A percentile compares a stretch with the other conserved stretches of the same genome.
phyloP scores from a whole-genome alignment of 1,140 invertebrate species.

The Pogonognathellus flavescens region DNA sequence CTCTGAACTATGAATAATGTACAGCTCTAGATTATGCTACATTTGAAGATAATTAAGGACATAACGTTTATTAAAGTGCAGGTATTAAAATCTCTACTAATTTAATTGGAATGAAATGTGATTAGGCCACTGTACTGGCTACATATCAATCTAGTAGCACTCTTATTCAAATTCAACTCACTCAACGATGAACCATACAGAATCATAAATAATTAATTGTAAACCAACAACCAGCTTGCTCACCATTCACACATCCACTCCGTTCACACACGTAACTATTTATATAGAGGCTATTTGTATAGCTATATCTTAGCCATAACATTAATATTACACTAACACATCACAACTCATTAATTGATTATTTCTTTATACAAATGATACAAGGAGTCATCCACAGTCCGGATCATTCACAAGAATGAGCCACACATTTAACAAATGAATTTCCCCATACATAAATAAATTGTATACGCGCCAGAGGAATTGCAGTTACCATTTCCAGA shows the following conservation, averaged over 20 bases:
- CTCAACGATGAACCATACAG: conserved; percentile 1
- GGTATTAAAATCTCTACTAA: conserved; percentile 42
- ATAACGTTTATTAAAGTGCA: conserved; percentile 32
- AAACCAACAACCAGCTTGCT: conserved; percentile 6
- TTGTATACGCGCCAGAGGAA: too few relatives aligned
- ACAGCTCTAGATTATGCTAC: not conserved
- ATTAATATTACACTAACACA: conserved; percentile 35
- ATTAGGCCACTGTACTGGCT: conserved; percentile 39
- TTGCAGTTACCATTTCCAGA: too few relatives aligned
- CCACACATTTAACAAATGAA: not conserved
- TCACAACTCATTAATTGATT: conserved; percentile 5
- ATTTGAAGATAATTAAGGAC: conserved; percentile 28
- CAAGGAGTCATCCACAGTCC: not conserved
- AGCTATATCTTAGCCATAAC: not conserved
- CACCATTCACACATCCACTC: not conserved
- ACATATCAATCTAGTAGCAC: conserved; percentile 39
- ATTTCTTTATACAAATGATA: conserved; percentile 18
- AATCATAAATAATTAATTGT: conserved; percentile 33
- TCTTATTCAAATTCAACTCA: conserved; percentile 4
- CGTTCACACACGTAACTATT: too few relatives aligned
- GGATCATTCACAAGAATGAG: not conserved
- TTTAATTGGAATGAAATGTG: conserved; percentile 26
- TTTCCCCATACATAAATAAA: not conserved
- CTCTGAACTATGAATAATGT: conserved; percentile 38
- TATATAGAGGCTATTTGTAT: too few relatives aligned